Evolutionary conservation across 1,140 invertebrate genomes (phyloP), one percentile per base, ranked within the genome.

Genomic region (Gryllus bimaculatus): DNA sequence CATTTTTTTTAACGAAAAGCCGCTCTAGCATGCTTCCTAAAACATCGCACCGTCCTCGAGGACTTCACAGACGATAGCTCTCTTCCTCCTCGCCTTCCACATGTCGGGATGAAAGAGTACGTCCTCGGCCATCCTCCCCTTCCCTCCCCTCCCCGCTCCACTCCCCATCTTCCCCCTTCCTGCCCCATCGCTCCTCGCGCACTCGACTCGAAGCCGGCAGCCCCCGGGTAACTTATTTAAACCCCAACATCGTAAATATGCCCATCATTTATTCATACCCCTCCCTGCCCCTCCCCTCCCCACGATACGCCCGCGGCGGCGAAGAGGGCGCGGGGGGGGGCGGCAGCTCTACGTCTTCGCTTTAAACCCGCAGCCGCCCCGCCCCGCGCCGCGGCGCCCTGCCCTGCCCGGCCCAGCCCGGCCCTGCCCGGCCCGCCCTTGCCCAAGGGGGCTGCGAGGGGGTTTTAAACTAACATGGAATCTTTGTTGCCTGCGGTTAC

Each of bases 201-300:
- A 75, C 21, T 48, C 13, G 15, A 48, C 18, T 10, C n/a, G 21
- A 20, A 10, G 13, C 75, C n/a, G 47, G 20, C 73, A 13, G 21
- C 75, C 21, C n/a, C 10, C 76, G 84, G 86, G 86, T 87, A 87
- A 87, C 87, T 87, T 87, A 87, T 87, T 87, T 86, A 87, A 87
- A 86, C 84, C 83, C 83, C 76, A 77, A 77, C 84, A 82, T 84
- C 86, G 85, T 87, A 87, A 87, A 87, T 87, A 86, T 85, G 85
- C 85, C 84, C 83, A 85, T 87, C 82, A 86, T 84, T 87, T 87
- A 87, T 87, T 87, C 86, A 87, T 81, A 78, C 81, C 82, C 82
- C 82, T 13, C 74, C 74, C 21, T 75, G 21, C 21, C 74, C 10
- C 26, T 1, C 26, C 26, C 26, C 26, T 39, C 26, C 26, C 26